Evolutionary conservation across 2,113 vertebrate genomes (phyloP), one percentile per base, ranked within the genome.

Genomic region (Rutilus rutilus): DNA sequence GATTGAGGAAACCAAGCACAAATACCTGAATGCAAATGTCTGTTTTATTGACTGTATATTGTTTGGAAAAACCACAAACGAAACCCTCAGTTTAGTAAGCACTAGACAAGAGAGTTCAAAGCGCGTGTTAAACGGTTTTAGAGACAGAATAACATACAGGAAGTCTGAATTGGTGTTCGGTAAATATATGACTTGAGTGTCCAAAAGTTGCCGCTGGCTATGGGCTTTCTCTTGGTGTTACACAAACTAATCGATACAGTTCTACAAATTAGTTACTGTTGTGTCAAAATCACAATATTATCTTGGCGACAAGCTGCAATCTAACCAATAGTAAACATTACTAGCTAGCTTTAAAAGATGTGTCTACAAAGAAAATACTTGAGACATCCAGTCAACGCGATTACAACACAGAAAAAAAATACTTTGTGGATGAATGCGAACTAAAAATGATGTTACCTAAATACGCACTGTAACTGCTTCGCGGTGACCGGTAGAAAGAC

Each of bases 401-500:
- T 19, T 47, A 17, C 25, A 82, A 11, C 15, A 25, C 60, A 6
- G 3, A 6, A 19, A 60, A 60, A 42, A 50, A 65, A 4, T 21
- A 82, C 47, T 82, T 82, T 36, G 25, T 4, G 1, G 25, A 54
- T 69, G 10, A 52, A 52, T n/a, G 27, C 45, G 45, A 82, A 36
- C 64, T 54, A 69, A 50, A 12, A 21, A 1, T 50, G 27, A 69
- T 9, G 30, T 82, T 82, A 82, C 80, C 80, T 54, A 69, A 36
- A 42, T 50, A 54, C 11, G 64, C 17, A 27, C n/a, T 30, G 42
- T n/a, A 52, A 82, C 64, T 81, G 39, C 78, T 81, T 50, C 25
- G 17, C 14, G 47, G 33, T 69, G 10, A 5, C 42, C 27, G 64
- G 45, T 57, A 78, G 52, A 69, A 27, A 82, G 27, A 69, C 80